Conservation (phyloP, 1,140 invertebrate genomes). For the Teleogryllus occipitalis region DNA sequence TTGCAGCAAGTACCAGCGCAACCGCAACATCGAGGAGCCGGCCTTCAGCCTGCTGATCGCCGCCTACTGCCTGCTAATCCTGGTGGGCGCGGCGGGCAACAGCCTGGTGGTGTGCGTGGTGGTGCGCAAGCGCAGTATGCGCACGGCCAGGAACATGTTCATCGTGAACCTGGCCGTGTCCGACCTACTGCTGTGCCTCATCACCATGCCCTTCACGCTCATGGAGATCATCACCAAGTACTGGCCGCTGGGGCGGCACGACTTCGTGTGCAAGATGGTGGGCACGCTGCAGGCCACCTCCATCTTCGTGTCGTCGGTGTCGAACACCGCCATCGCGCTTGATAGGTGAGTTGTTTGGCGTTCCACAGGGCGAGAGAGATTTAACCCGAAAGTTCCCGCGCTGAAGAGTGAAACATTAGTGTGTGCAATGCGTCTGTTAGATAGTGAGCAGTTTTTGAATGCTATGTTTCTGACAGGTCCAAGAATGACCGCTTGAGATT, state of each 20-base stretch:
- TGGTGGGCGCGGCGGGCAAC: conserved; percentile 70
- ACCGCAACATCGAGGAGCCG: conserved; percentile 55
- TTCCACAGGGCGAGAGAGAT: too few relatives aligned
- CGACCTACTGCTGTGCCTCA: conserved; percentile 71
- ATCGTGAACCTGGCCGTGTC: conserved; percentile 84
- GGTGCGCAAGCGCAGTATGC: conserved; percentile 69
- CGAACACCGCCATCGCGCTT: conserved; percentile 81
- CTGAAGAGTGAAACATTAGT: too few relatives aligned
- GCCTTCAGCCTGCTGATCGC: conserved; percentile 55
- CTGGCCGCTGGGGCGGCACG: conserved; percentile 58
- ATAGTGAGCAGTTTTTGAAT: too few relatives aligned
- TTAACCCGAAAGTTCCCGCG: too few relatives aligned
- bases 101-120: conserved; percentile 70
- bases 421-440: too few relatives aligned
- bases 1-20: conserved; percentile 29
- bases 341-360: conserved; percentile 39
- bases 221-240: conserved; percentile 70
- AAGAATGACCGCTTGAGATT: too few relatives aligned
- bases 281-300: conserved; percentile 74
- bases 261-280: conserved; percentile 67
- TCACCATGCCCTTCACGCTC: conserved; percentile 78
- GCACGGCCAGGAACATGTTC: conserved; percentile 79
- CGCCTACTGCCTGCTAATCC: conserved; percentile 63
- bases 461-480: too few relatives aligned
- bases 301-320: conserved; percentile 82